A percentile compares a stretch with the other conserved stretches of the same genome.
Conservation (phyloP, 2,888 invertebrate genomes). For the Celastrina argiolus region DNA sequence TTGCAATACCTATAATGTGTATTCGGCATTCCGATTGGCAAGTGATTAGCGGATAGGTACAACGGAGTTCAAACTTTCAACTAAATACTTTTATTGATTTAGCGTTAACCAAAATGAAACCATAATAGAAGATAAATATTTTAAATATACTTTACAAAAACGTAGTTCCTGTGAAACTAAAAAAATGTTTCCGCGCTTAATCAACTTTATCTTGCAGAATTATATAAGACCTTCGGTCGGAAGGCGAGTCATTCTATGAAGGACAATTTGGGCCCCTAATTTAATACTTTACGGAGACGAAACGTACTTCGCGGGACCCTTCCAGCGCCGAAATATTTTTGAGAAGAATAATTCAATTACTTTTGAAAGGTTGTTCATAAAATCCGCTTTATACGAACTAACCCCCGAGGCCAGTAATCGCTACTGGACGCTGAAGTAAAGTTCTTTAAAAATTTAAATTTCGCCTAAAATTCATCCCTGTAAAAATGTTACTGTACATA, state of each 20-base stretch:
- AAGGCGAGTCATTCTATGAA: neutral
- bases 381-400: conserved; percentile 6
- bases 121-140: no score
- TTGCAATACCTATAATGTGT: no score
- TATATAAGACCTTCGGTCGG: neutral
- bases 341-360: conserved; percentile 17
- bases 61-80: no score
- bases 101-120: no score
- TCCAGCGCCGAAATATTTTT: conserved; percentile 7
- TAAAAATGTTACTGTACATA: neutral
- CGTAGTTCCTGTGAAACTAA: neutral
- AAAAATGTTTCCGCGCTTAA: neutral
- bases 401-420: neutral
- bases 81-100: no score
- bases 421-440: neutral
- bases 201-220: neutral
- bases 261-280: neutral
- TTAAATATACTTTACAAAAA: neutral
- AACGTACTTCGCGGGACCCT: conserved; percentile 12
- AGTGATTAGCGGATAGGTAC: no score
- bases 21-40: no score
- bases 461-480: neutral
- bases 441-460: neutral
- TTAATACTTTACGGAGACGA: conserved; percentile 10
- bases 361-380: conserved; percentile 16